A percentile compares a stretch with the other conserved stretches of the same genome.
These are phyloP conservation scores for Dione juno DNA, from an alignment of 2,888 invertebrate species.

Conservation along the genomic window DNA sequence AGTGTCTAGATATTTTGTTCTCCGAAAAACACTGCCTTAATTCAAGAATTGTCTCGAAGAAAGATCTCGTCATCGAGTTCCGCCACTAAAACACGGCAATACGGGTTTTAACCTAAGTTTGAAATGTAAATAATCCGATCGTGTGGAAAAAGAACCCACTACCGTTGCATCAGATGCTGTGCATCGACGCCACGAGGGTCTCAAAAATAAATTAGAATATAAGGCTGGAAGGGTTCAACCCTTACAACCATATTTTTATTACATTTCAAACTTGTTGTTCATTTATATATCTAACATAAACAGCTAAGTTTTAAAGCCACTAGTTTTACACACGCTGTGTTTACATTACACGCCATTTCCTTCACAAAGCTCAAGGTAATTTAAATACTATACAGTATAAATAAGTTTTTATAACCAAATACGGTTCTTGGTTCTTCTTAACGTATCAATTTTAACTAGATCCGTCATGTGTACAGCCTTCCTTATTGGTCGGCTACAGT, in stretches of 20 bases:
- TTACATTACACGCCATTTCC: background rate
- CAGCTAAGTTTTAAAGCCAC: background rate
- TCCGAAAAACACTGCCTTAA: too few species aligned
- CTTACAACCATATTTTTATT: background rate
- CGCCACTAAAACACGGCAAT: too few species aligned
- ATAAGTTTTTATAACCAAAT: background rate
- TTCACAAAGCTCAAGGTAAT: background rate
- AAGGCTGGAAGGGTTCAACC: background rate
- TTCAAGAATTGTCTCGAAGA: too few species aligned
- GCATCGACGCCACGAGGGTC: too few species aligned
- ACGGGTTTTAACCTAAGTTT: too few species aligned
- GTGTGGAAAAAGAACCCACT: too few species aligned
- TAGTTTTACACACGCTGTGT: background rate
- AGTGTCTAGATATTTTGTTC: too few species aligned
- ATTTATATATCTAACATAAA: background rate
- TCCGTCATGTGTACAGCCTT: conserved; percentile 31
- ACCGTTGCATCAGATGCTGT: too few species aligned
- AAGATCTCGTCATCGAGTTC: too few species aligned
- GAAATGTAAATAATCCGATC: too few species aligned
- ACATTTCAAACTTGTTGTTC: background rate
- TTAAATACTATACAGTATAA: conserved; percentile 10
- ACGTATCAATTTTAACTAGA: conserved; percentile 25
- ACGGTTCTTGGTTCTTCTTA: conserved; percentile 11
- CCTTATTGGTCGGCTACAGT: conserved; percentile 48
- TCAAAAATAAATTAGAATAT: too few species aligned